phyloP scores from a whole-genome alignment of 2,113 vertebrate species.

The Anolis carolinensis region DNA sequence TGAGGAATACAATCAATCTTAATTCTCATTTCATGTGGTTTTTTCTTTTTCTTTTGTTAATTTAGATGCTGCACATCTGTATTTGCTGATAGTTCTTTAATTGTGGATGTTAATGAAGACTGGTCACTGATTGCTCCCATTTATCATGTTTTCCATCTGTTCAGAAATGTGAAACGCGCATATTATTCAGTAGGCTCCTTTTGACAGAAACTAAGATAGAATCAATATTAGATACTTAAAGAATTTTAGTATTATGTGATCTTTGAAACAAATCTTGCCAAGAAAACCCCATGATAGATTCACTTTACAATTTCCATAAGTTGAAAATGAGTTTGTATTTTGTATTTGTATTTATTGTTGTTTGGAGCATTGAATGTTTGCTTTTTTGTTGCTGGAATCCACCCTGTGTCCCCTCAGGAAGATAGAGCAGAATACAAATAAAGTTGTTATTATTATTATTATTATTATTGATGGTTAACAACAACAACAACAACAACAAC shows the following conservation, averaged over 20 bases:
- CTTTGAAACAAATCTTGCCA: no score
- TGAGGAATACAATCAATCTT: constrained; percentile 32
- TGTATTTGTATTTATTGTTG: no score
- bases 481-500: no score
- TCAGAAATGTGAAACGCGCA: neutral
- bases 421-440: no score
- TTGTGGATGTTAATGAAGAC: constrained; percentile 36
- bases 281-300: no score
- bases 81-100: constrained; percentile 21
- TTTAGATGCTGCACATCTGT: constrained; percentile 20
- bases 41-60: constrained; percentile 8
- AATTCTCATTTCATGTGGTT: constrained; percentile 19
- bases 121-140: constrained; percentile 27
- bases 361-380: no score
- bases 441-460: no score
- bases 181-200: constrained; percentile 53
- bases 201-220: constrained; percentile 34
- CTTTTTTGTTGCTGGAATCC: no score
- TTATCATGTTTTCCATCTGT: constrained; percentile 26
- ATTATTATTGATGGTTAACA: no score
- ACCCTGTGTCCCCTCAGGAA: no score
- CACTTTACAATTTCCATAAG: no score
- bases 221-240: constrained; percentile 16
- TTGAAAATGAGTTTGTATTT: no score
- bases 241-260: neutral